Base-by-base conservation (phyloP, 1,140 invertebrate genomes). In the Lepidurus packardi region DNA sequence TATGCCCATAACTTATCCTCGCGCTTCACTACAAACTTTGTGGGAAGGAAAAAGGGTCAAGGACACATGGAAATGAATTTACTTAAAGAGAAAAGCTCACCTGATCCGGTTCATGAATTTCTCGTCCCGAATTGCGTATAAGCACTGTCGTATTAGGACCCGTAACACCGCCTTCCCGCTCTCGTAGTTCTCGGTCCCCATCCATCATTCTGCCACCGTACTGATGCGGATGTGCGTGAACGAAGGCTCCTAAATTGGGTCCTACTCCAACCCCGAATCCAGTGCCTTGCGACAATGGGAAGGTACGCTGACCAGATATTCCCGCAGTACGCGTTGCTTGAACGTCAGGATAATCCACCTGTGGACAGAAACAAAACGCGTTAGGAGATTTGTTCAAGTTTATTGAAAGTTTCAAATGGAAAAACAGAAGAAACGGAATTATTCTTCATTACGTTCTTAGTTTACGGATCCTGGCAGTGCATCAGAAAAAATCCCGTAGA, bases 271-370 rank as follows among this genome's bases (percentile, higher is more conserved):
- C 53, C 10, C 53, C 53, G 53, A n/a, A 65, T 7, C 16, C 53
- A 65, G 53, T 13, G 13, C 53, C 53, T 65, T 65, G 53, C 53
- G 53, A 65, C 53, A 65, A 21, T n/a, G 44, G 44, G n/a, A 53
- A 65, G 43, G 76, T 77, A 41, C 76, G 76, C 21, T 77, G 76
- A 74, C 75, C 75, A 47, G 43, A 43, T 43, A 47, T 77, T 13
- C 7, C 43, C 21, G 24, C 43, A 77, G 43, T 77, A 77, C 75
- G 75, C 41, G 75, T 45, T 42, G 75, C 25, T 47, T 77, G 75
- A 24, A 74, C 78, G 78, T 78, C 78, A 73, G 78, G 73, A 45
- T 78, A 78, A 78, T 78, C 78, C 73, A 78, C 78, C 78, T 78
- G 73, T 44, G 43, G n/a, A 77, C 76, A 77, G 16, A 53, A 13